These are phyloP conservation scores for Zaprionus vittiger DNA, from an alignment of 1,140 invertebrate species.

Conservation along the genomic window DNA sequence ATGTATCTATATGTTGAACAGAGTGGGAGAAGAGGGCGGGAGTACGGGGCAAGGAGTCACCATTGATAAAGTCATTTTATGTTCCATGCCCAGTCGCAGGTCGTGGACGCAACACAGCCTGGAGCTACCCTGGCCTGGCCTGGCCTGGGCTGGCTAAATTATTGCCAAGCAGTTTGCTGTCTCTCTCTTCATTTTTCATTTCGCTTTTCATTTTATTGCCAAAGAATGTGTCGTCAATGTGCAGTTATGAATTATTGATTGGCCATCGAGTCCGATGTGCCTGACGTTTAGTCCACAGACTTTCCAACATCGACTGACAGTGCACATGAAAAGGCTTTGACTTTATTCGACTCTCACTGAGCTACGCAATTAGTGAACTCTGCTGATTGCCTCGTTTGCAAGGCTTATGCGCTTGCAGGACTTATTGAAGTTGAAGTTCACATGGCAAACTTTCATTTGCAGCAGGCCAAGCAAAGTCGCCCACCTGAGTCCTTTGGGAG, in stretches of 20 bases:
- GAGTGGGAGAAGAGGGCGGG: not conserved
- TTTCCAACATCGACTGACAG: conserved; percentile 32
- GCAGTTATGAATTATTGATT: conserved; percentile 81
- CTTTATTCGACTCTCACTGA: not conserved
- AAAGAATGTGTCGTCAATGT: conserved; percentile 67
- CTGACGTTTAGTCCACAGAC: conserved; percentile 43
- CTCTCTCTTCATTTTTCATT: conserved; percentile 52
- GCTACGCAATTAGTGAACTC: conserved; percentile 21
- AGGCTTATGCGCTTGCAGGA: conserved; percentile 25
- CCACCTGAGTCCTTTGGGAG: not conserved
- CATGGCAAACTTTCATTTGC: not conserved
- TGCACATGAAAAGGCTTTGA: not conserved
- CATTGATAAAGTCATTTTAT: conserved; percentile 74
- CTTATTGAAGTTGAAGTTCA: conserved; percentile 29
- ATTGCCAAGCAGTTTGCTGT: conserved; percentile 54
- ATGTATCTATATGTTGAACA: conserved; percentile 19
- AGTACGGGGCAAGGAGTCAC: conserved; percentile 29
- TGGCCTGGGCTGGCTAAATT: conserved; percentile 15
- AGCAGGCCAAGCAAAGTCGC: not conserved
- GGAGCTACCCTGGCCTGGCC: conserved; percentile 2
- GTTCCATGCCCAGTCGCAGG: conserved; percentile 40
- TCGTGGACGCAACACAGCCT: conserved; percentile 27
- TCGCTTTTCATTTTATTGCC: conserved; percentile 77
- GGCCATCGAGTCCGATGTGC: conserved; percentile 32
- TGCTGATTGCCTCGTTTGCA: conserved; percentile 9